A percentile compares a stretch with the other conserved stretches of the same genome.
These are phyloP conservation scores for Drosophila persimilis DNA, from an alignment of 1,140 invertebrate genomes.

Conservation along the genomic window DNA sequence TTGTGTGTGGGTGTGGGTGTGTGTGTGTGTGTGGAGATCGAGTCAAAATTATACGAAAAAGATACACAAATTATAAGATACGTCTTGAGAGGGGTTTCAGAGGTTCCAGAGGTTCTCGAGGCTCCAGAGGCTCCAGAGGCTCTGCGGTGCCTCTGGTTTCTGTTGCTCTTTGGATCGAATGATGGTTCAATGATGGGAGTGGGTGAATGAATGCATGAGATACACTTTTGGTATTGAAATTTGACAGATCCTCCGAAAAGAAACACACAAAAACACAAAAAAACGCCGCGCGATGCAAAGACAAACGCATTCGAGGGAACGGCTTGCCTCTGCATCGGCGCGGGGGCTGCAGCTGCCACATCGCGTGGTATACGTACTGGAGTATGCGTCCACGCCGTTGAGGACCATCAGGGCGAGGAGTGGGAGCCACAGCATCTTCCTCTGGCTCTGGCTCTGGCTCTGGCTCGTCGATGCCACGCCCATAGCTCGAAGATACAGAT, in stretches of 20 bases:
- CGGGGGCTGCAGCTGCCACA: background rate
- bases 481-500: slow-evolving; percentile 25
- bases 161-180: slow-evolving; percentile 3
- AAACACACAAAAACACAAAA: background rate
- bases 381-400: slow-evolving; percentile 70
- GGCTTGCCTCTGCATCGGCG: background rate
- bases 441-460: slow-evolving; percentile 18
- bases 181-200: slow-evolving; percentile 38
- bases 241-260: background rate
- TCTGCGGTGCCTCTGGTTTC: background rate
- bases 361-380: slow-evolving; percentile 74
- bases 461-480: slow-evolving; percentile 53
- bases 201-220: slow-evolving; percentile 50
- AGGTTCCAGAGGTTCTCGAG: slow-evolving; percentile 14
- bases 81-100: slow-evolving; percentile 17
- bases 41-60: slow-evolving; percentile 33
- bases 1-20: background rate
- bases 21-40: background rate
- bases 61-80: slow-evolving; percentile 8
- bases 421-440: slow-evolving; percentile 41
- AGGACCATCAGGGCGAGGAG: slow-evolving; percentile 48
- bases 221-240: too few relatives aligned
- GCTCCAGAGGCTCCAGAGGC: too few relatives aligned
- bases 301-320: background rate
- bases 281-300: background rate